Evolutionary conservation across 1,140 invertebrate species (phyloP).

Genomic region (Polypedilum vanderplanki): DNA sequence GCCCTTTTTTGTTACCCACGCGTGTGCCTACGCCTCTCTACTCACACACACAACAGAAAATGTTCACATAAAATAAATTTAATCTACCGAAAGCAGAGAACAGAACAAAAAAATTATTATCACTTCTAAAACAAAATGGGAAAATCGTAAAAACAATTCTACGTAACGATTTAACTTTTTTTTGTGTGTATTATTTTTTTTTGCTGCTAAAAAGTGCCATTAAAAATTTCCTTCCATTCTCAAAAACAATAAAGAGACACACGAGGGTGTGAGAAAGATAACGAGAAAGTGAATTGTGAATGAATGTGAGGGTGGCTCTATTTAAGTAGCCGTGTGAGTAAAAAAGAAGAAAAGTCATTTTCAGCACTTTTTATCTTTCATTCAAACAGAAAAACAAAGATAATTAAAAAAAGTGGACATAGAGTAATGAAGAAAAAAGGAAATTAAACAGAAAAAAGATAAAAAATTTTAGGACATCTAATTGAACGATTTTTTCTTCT

Average conservation of each 20-base stretch:
- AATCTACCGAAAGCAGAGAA: constrained; percentile 35
- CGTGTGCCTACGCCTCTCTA: no score
- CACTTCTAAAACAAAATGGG: constrained; percentile 19
- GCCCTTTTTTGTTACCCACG: no score
- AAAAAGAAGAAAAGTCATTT: no score
- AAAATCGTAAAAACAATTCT: neutral
- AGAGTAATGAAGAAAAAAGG: no score
- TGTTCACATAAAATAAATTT: constrained; percentile 34
- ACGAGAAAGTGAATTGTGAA: constrained; percentile 42
- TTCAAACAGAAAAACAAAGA: no score
- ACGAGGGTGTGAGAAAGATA: constrained; percentile 39
- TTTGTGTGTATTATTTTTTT: constrained; percentile 37
- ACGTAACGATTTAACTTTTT: constrained; percentile 34
- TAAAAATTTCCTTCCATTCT: no score
- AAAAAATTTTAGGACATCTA: no score
- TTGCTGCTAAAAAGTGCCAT: no score
- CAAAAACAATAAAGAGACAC: constrained; percentile 17
- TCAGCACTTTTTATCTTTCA: no score
- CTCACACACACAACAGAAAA: neutral
- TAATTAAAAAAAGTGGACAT: no score
- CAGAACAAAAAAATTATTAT: constrained; percentile 17
- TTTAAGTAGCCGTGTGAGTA: constrained; percentile 36
- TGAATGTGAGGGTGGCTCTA: constrained; percentile 39
- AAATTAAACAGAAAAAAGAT: no score
- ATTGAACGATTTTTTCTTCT: no score